Evolutionary conservation across 2,888 invertebrate species (phyloP).

Genomic region (Plagiodera versicolora): DNA sequence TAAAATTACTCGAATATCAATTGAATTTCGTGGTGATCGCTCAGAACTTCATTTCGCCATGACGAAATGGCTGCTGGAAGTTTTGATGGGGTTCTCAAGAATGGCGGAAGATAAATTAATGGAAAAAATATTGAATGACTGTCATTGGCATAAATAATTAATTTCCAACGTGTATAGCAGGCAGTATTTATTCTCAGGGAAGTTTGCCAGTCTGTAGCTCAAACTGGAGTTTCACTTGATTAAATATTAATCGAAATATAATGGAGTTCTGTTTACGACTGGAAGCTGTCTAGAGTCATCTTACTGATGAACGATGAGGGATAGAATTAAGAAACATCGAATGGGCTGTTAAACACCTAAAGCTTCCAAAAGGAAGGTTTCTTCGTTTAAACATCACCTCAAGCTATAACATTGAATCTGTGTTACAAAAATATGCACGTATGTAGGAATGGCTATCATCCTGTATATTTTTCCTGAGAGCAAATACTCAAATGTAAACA

Average conservation of each 20-base stretch:
- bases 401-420: too few relatives aligned
- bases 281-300: not conserved
- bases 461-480: not conserved
- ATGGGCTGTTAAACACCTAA: not conserved
- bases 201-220: not conserved
- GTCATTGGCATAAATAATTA: conserved; percentile 3
- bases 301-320: conserved; percentile 2
- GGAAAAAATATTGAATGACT: not conserved
- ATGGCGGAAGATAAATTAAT: not conserved
- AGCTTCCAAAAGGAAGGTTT: too few relatives aligned
- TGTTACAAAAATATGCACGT: too few relatives aligned
- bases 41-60: too few relatives aligned
- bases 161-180: not conserved
- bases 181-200: not conserved
- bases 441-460: not conserved
- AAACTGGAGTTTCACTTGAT: not conserved
- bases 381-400: too few relatives aligned
- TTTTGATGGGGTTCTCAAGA: not conserved
- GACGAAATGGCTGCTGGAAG: not conserved
- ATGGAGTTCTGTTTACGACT: conserved; percentile 3
- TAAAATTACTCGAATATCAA: too few relatives aligned
- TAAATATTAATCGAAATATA: conserved; percentile 9
- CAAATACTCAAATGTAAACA: not conserved
- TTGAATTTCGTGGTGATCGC: too few relatives aligned
- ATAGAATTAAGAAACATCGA: not conserved